These are phyloP conservation scores for Diabrotica balteata DNA, from an alignment of 2,888 invertebrate genomes.

Conservation along the genomic window DNA sequence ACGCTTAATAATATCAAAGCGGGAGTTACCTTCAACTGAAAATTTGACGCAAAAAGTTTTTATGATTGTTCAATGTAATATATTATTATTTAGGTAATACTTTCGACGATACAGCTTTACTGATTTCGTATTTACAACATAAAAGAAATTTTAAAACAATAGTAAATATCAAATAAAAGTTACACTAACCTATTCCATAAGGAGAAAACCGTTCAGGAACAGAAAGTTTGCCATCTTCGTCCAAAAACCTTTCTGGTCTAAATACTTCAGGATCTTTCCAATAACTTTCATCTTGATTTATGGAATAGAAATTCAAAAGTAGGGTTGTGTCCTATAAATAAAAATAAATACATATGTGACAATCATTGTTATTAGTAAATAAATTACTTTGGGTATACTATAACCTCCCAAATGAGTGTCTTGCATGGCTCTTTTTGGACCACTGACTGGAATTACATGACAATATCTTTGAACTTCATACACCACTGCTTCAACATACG, in stretches of 20 bases:
- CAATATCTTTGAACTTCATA: slow-evolving; percentile 62
- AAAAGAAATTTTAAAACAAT: not conserved
- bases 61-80: no score
- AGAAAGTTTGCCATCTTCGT: slow-evolving; percentile 52
- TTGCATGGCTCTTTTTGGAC: slow-evolving; percentile 63
- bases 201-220: slow-evolving; percentile 53
- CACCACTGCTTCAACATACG: slow-evolving; percentile 65
- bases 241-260: slow-evolving; percentile 70
- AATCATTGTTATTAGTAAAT: not conserved
- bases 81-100: no score
- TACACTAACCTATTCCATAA: slow-evolving; percentile 58
- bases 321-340: slow-evolving; percentile 53
- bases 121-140: no score
- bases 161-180: not conserved
- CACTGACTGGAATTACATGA: slow-evolving; percentile 61
- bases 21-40: no score
- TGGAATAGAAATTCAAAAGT: slow-evolving; percentile 57
- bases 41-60: no score
- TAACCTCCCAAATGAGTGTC: slow-evolving; percentile 66
- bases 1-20: no score
- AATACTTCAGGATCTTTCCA: slow-evolving; percentile 71
- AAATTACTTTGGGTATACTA: slow-evolving; percentile 56
- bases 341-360: not conserved
- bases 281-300: slow-evolving; percentile 65
- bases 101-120: no score